Conservation (phyloP, 2,113 vertebrate genomes). For the Mustela nigripes region DNA sequence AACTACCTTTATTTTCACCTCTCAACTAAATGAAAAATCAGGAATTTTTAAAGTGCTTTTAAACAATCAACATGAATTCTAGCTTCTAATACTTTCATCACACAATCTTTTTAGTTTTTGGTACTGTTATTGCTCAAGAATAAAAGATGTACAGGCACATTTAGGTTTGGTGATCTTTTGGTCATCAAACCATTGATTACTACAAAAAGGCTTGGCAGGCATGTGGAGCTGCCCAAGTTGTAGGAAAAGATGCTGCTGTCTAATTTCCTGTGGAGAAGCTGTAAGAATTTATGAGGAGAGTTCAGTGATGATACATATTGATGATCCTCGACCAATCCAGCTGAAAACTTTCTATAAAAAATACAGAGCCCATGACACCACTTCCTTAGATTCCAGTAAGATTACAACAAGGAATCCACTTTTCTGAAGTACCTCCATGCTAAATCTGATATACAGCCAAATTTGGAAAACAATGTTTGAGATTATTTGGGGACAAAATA, state of each 20-base stretch:
- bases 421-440: background rate
- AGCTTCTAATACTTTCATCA: background rate
- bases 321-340: background rate
- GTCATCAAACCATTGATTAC: background rate
- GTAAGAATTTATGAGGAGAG: background rate
- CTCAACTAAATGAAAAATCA: background rate
- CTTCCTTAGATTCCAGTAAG: background rate
- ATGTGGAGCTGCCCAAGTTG: background rate
- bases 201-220: background rate
- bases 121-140: background rate
- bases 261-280: background rate
- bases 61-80: background rate
- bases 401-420: background rate
- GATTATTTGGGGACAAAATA: background rate
- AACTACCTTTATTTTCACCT: constrained; percentile 5
- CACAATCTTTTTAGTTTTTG: background rate
- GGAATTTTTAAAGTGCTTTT: background rate
- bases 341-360: background rate
- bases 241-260: background rate
- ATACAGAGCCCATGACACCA: background rate
- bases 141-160: background rate
- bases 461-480: background rate
- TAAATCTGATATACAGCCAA: background rate
- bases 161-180: background rate
- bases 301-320: background rate